Evolutionary conservation across 2,113 vertebrate genomes (phyloP).

Genomic region (Pseudolaguvia tuberculata): DNA sequence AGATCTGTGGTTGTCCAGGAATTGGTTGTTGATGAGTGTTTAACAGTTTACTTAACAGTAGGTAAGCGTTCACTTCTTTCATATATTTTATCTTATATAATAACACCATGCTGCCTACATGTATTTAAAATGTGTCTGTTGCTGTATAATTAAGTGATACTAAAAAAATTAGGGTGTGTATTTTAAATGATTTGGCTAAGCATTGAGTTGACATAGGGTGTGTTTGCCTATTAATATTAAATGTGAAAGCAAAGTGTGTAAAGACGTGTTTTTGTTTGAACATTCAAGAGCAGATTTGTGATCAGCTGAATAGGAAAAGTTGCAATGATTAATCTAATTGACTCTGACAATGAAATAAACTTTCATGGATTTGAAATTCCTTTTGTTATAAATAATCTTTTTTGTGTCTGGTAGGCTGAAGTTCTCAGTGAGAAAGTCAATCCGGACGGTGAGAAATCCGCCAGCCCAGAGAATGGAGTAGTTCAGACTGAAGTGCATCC

Average conservation of each 20-base stretch:
- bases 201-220: constrained; percentile 28
- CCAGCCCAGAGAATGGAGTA: constrained; percentile 33
- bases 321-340: neutral
- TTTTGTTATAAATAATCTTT: constrained; percentile 10
- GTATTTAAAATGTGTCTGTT: constrained; percentile 21
- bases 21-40: neutral
- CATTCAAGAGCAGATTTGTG: neutral
- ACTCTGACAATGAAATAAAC: neutral
- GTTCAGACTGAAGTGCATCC: constrained; percentile 43
- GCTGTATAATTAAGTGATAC: constrained; percentile 22
- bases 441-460: constrained; percentile 29
- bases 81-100: too few species aligned
- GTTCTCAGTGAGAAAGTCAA: constrained; percentile 48
- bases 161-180: constrained; percentile 34
- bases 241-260: constrained; percentile 20
- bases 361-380: neutral
- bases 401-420: constrained; percentile 54
- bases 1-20: neutral
- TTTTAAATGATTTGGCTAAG: constrained; percentile 20
- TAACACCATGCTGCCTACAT: neutral
- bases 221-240: constrained; percentile 44
- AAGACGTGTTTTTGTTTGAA: neutral
- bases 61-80: neutral
- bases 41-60: neutral
- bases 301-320: neutral